These are phyloP conservation scores for Triplophysa rosa DNA, from an alignment of 2,113 vertebrate genomes.

Conservation along the genomic window DNA sequence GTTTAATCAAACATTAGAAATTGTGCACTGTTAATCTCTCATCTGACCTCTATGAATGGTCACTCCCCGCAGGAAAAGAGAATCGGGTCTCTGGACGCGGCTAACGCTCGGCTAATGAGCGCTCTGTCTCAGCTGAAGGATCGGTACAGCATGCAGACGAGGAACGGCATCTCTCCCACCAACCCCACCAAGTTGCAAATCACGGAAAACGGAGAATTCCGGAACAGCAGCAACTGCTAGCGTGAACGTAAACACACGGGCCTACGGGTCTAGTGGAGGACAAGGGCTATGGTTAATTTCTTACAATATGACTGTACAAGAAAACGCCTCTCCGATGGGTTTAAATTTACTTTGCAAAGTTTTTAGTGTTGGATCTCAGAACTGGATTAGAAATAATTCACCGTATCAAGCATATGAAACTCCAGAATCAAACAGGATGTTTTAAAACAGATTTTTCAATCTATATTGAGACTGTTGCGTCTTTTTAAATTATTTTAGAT, in stretches of 20 bases:
- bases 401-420: neutral
- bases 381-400: neutral
- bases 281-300: slow-evolving; percentile 54
- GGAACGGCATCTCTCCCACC: slow-evolving; percentile 97
- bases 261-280: neutral
- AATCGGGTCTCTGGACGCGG: slow-evolving; percentile 89
- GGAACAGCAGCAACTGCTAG: slow-evolving; percentile 96
- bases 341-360: neutral
- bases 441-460: neutral
- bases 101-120: slow-evolving; percentile 93
- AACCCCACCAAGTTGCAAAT: slow-evolving; percentile 98
- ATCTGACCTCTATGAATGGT: slow-evolving; percentile 19
- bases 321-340: neutral
- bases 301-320: neutral
- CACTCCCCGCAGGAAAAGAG: slow-evolving; percentile 85
- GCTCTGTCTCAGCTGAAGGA: slow-evolving; percentile 98
- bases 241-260: slow-evolving; percentile 18
- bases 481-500: slow-evolving; percentile 33
- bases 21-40: slow-evolving; percentile 13
- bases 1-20: slow-evolving; percentile 29
- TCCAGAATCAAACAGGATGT: neutral
- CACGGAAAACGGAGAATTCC: slow-evolving; percentile 98
- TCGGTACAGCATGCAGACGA: slow-evolving; percentile 92
- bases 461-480: slow-evolving; percentile 6
- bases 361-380: neutral